Base-by-base conservation (phyloP, 2,797 vertebrate genomes). In the Xyrichtys novacula region DNA sequence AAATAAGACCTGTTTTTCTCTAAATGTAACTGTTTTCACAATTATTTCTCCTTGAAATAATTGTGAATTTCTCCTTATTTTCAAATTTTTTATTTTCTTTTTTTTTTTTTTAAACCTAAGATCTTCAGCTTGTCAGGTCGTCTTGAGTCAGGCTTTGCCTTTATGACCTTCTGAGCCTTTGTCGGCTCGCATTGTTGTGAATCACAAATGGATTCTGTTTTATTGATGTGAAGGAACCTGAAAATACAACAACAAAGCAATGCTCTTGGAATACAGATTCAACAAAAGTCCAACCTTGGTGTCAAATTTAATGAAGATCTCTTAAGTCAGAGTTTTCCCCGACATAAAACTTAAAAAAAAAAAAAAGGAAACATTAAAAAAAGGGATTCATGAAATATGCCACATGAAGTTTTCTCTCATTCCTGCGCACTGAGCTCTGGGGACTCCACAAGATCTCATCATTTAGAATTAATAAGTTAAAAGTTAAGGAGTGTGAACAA, bases 401-500 rank as follows among this genome's bases (percentile, higher is more conserved):
- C 17, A 0, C 69, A 70, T 38, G 0, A 60, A 34, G 19, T 40
- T 36, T 63, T 56, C 20, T 36, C 63, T 53, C 44, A 53, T 22
- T 42, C 36, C 22, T 16, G 36, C 31, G 42, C 43, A 39, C 34
- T 46, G 8, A 50, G 58, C 36, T 60, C 28, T 34, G 31, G 57
- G 60, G 49, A 69, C 48, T 11, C 34, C 39, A 15, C 8, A 10
- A 62, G 22, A 38, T 46, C 29, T 59, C 54, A 16, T 48, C 11
- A 2, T 23, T 16, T 23, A 49, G 52, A 63, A 22, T 62, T 58
- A 74, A 68, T 40, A 39, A 71, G 44, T 40, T 25, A 42, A 42
- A 79, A 76, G 56, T 52, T 84, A 9, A 40, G 26, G 25, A 61
- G 40, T 60, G 3, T 32, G 32, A 76, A 23, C n/a, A 50, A 66